These are phyloP conservation scores for Colletes gigas DNA, from an alignment of 1,140 invertebrate genomes.

Conservation along the genomic window DNA sequence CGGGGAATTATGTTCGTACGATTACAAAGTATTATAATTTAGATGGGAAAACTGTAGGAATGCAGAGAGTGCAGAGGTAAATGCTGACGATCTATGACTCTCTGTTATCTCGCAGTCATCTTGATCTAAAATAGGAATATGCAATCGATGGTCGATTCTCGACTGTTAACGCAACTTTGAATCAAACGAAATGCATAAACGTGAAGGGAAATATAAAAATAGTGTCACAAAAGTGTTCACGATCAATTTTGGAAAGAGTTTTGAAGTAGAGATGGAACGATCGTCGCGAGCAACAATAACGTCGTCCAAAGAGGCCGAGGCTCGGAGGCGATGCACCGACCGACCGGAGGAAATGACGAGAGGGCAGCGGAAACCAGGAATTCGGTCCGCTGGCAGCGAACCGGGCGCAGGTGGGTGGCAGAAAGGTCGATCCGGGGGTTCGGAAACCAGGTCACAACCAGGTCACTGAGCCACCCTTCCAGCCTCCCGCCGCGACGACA, in stretches of 20 bases:
- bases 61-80: too few relatives aligned
- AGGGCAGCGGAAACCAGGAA: conserved; percentile 59
- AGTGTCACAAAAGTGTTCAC: too few relatives aligned
- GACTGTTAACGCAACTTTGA: too few relatives aligned
- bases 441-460: conserved; percentile 61
- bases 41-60: too few relatives aligned
- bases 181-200: too few relatives aligned
- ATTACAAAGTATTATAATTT: too few relatives aligned
- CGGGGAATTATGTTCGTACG: neutral
- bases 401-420: conserved; percentile 47
- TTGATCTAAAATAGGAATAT: too few relatives aligned
- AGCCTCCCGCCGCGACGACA: conserved; percentile 39
- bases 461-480: conserved; percentile 62
- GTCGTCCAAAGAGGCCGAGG: neutral
- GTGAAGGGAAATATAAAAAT: too few relatives aligned
- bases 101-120: neutral
- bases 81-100: too few relatives aligned
- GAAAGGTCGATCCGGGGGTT: conserved; percentile 54
- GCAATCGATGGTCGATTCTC: too few relatives aligned
- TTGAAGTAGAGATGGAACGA: too few relatives aligned
- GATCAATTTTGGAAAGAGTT: too few relatives aligned
- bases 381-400: conserved; percentile 59
- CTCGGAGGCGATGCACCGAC: conserved; percentile 15
- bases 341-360: conserved; percentile 19
- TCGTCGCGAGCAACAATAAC: neutral